Evolutionary conservation across 2,888 invertebrate species (phyloP).

Genomic region (Augiades crinisus): DNA sequence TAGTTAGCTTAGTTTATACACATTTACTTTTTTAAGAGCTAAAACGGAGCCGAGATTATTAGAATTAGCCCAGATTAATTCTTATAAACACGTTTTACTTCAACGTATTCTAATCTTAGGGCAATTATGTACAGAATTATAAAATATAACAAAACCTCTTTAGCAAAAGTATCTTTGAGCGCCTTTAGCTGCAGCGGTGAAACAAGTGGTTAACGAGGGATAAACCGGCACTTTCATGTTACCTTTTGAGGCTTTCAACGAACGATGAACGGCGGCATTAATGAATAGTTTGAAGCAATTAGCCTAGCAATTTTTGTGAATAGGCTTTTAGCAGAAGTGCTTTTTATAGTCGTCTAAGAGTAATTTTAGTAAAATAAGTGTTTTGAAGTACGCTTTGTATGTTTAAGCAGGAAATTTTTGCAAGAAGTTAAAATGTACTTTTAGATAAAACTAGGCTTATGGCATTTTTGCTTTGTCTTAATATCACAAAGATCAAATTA

Average conservation of each 20-base stretch:
- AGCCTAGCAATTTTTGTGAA: constrained; percentile 20
- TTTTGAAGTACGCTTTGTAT: constrained; percentile 7
- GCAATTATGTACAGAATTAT: too few relatives aligned
- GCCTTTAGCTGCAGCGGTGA: constrained; percentile 1
- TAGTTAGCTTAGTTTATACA: too few relatives aligned
- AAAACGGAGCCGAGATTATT: too few relatives aligned
- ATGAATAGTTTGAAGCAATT: constrained; percentile 25
- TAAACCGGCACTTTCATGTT: constrained; percentile 19
- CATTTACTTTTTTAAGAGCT: too few relatives aligned
- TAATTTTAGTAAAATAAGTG: constrained; percentile 22
- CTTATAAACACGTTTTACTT: too few relatives aligned
- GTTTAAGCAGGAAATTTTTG: background rate
- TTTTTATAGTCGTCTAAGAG: constrained; percentile 22
- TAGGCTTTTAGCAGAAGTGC: constrained; percentile 20
- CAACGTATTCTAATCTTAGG: too few relatives aligned
- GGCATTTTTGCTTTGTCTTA: too few relatives aligned
- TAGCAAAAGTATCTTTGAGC: background rate
- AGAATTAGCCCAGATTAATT: too few relatives aligned
- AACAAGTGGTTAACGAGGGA: constrained; percentile 18
- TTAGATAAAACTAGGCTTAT: too few relatives aligned
- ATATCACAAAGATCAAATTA: too few relatives aligned
- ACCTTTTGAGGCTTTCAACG: constrained; percentile 22
- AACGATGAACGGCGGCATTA: constrained; percentile 22
- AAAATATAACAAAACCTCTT: too few relatives aligned
- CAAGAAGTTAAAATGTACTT: background rate